Conservation (phyloP, 2,113 vertebrate species). For the Procavia capensis region DNA sequence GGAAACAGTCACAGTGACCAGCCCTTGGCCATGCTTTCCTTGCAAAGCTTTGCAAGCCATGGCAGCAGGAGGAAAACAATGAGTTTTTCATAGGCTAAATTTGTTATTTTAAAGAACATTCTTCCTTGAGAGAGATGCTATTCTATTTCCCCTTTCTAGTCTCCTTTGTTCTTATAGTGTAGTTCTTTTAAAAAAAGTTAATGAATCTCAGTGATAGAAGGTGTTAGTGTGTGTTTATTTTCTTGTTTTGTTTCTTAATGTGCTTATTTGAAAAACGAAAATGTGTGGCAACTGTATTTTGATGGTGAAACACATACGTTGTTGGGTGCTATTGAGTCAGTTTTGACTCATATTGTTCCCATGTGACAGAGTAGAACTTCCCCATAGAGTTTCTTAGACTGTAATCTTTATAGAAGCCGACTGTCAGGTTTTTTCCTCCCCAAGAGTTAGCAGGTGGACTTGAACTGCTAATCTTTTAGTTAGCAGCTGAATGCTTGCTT, state of each 20-base stretch:
- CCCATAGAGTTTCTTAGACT: neutral
- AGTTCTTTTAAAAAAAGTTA: neutral
- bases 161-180: neutral
- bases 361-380: neutral
- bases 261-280: slow-evolving; percentile 11
- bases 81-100: rapidly evolving
- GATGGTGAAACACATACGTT: neutral
- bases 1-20: neutral
- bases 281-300: neutral
- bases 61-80: neutral
- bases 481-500: too few relatives aligned
- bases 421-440: too few relatives aligned
- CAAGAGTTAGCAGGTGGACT: too few relatives aligned
- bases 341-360: neutral
- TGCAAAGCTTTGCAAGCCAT: neutral
- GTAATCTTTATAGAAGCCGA: too few relatives aligned
- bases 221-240: neutral
- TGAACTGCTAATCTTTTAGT: too few relatives aligned
- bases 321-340: neutral
- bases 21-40: neutral
- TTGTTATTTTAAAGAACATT: neutral
- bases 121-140: too few relatives aligned
- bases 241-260: neutral
- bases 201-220: neutral
- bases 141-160: neutral